Conservation (phyloP, 35 echinoderm and acorn worm genomes). For the Chiridota heheva region DNA sequence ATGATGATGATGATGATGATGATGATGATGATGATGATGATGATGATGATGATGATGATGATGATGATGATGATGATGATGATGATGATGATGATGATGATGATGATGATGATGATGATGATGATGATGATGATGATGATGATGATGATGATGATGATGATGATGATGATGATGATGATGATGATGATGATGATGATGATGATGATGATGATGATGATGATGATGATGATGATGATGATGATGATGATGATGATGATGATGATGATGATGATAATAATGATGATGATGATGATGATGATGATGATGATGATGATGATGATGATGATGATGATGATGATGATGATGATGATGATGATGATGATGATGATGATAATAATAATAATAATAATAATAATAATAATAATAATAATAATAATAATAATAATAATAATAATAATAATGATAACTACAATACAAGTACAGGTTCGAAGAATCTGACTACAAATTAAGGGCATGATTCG, state of each 20-base stretch:
- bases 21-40: conserved; percentile 5
- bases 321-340: conserved; percentile 5
- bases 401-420: too few relatives aligned
- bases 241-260: conserved; percentile 6
- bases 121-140: background rate
- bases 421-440: too few relatives aligned
- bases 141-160: background rate
- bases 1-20: conserved; percentile 2
- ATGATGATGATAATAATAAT: conserved; percentile 1
- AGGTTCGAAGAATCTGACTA: too few relatives aligned
- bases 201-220: conserved; percentile 5
- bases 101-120: background rate
- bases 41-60: conserved; percentile 1
- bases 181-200: conserved; percentile 6
- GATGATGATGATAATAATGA: background rate
- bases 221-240: conserved; percentile 1
- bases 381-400: too few relatives aligned
- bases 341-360: conserved; percentile 5
- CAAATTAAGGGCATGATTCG: too few relatives aligned
- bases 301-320: conserved; percentile 6
- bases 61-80: conserved; percentile 6
- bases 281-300: conserved; percentile 6
- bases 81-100: conserved; percentile 1
- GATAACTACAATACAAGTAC: too few relatives aligned
- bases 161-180: conserved; percentile 2